Percentiles rank a stretch among this genome's conserved stretches.
phyloP scores from a whole-genome alignment of 2,888 invertebrate species.

The Seira musarum region DNA sequence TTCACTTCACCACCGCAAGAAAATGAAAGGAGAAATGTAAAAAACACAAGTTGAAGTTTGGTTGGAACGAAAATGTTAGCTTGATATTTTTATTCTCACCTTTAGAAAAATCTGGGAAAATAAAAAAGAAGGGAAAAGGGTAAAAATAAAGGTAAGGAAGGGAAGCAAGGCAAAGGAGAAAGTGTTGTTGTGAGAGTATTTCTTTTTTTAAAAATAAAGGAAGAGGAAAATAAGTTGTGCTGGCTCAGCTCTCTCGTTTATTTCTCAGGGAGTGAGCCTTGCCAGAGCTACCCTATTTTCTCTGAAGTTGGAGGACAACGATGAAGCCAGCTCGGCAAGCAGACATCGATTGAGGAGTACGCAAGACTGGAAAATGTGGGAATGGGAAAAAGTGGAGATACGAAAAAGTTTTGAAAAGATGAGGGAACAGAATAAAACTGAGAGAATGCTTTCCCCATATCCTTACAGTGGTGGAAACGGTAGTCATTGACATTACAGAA shows the following conservation, averaged over 20 bases:
- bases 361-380: constrained; percentile 67
- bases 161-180: background rate
- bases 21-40: too few species aligned
- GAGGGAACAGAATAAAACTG: too few species aligned
- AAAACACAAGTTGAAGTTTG: too few species aligned
- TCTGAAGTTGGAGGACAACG: constrained; percentile 19
- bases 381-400: constrained; percentile 36
- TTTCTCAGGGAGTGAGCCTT: constrained; percentile 30
- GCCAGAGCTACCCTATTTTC: background rate
- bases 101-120: background rate
- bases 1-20: too few species aligned
- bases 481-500: too few species aligned
- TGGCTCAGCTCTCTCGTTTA: constrained; percentile 27
- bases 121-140: background rate
- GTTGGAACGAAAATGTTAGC: too few species aligned
- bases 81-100: too few species aligned
- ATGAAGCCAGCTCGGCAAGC: constrained; percentile 61
- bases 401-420: background rate
- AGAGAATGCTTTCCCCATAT: too few species aligned
- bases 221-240: constrained; percentile 15
- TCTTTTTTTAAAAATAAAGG: constrained; percentile 14
- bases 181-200: constrained; percentile 20
- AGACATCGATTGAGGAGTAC: constrained; percentile 69
- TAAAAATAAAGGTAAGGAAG: background rate
- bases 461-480: too few species aligned